Base-by-base conservation (phyloP, 2,113 vertebrate species). In the Anser brachyrhynchus region DNA sequence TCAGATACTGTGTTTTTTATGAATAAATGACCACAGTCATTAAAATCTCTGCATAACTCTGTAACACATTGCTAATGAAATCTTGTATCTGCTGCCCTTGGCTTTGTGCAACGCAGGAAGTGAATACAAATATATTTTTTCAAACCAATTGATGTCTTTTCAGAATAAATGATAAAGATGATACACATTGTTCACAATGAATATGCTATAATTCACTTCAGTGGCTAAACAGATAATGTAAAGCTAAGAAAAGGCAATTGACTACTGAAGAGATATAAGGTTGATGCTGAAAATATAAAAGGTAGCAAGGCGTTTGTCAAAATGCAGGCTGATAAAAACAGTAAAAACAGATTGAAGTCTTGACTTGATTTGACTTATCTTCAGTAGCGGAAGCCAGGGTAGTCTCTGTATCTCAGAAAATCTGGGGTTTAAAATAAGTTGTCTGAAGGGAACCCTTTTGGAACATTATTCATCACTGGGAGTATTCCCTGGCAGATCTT, bases 291-390 rank as follows among this genome's bases (percentile, higher is more conserved):
- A 98, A 98, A 97, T 96, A 96, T 93, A 96, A 98, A 97, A 97
- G 64, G 92, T 96, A 92, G 91, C 91, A 95, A 96, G 93, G 96
- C 96, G 96, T 97, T 97, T 96, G 93, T 98, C 33, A 87, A 97
- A 97, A 98, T 88, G 93, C 91, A 97, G 90, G 76, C 96, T 97
- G 98, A 98, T 98, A 98, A 98, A 98, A 98, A 87, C 96, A 91
- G 80, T 93, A 95, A 97, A 98, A 97, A 90, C 82, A 94, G 97
- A 98, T 97, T 96, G 97, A 97, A 97, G 96, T 96, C 93, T 95
- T 97, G 95, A 97, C 93, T 97, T 97, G 92, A 94, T 98, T 97
- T 98, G 97, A 97, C 97, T 98, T 98, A 97, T 97, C 97, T 97
- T 97, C 90, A 83, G 83, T 90, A 52, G 61, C 92, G 94, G 96